Base-by-base conservation (phyloP, 1,140 invertebrate species). In the Holotrichia oblita region DNA sequence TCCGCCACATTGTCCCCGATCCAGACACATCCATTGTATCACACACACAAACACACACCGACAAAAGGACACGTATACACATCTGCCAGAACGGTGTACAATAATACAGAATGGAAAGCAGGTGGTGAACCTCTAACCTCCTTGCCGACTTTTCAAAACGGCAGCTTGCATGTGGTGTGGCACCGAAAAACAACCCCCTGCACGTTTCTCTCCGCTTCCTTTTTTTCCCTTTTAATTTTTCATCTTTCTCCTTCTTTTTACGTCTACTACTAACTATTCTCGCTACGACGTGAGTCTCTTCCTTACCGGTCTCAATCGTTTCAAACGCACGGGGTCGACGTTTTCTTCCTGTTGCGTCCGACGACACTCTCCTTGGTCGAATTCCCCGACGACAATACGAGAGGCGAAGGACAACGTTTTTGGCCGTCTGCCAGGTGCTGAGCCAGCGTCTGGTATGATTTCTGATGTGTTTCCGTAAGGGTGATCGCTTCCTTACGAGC, bases 81-180 rank as follows among this genome's bases (percentile, higher is more conserved):
- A 64, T 64, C 61, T 64, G 61, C 22, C 61, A n/a, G n/a, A n/a
- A 8, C n/a, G n/a, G 24, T 10, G 61, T 24, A 20, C 55, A n/a
- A n/a, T n/a, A n/a, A 4, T 48, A 64, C 22, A 64, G n/a, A 64
- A 20, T 20, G 7, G 61, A 12, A 17, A 64, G 61, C 61, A 64
- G 61, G 61, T 64, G 61, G 24, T 64, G 24, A 64, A 64, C 61
- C 61, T 64, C 61, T 64, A 64, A 64, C 61, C 61, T 64, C 61
- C 22, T 64, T 64, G 61, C 61, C 61, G 61, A 64, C 61, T 64
- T 64, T 64, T 64, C 12, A 64, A 64, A 64, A 64, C 61, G 24
- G 61, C 61, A 64, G 61, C 61, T 64, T 64, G 61, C 61, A 64
- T 64, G 22, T 17, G 61, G 17, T 20, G n/a, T 9, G 20, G 61